Evolutionary conservation across 2,797 vertebrate genomes (phyloP), one percentile per base, ranked within the genome.

Genomic region (Leptoclinus maculatus): DNA sequence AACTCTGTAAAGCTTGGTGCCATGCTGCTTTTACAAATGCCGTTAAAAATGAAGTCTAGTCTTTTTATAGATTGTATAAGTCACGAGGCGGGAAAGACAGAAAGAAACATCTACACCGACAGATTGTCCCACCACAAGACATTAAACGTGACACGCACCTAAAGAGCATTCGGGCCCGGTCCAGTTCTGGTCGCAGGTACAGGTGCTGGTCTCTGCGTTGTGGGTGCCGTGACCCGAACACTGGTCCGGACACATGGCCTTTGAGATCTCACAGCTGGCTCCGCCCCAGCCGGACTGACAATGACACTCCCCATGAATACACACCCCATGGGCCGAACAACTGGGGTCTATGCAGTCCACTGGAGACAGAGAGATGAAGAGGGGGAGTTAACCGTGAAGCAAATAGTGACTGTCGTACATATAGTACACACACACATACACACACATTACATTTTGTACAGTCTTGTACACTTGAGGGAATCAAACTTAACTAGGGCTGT

Each of bases 221-320:
- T 97, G 96, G 2, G 97, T 97, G 36, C 98, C 98, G 0, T 99
- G 98, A 11, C 98, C 97, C 0, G 98, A 98, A 76, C 98, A 99
- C 89, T 99, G 98, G 83, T 99, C 98, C 0, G 98, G 97, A 82
- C 98, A 99, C 96, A 98, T 96, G 0, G 97, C 97, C 93, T 99
- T 99, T 78, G 97, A 91, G 8, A 97, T 96, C 91, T 99, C 98
- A 87, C 98, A 99, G 89, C 94, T 98, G 92, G 85, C 95, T 49
- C 98, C 98, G 0, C 97, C 96, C 97, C 98, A 99, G 43, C 98
- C 97, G 0, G 96, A 96, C 84, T 96, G 97, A 90, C 98, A 99
- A 89, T 99, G 98, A 75, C 98, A 99, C 87, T 98, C 98, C 0
- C 97, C 98, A 0, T 98, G 97, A 85, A 99, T 98, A 72, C 98